Evolutionary conservation across 64 coral and sea anemone species (phyloP), one percentile per base, ranked within the genome.

Genomic region (Montipora cactus): DNA sequence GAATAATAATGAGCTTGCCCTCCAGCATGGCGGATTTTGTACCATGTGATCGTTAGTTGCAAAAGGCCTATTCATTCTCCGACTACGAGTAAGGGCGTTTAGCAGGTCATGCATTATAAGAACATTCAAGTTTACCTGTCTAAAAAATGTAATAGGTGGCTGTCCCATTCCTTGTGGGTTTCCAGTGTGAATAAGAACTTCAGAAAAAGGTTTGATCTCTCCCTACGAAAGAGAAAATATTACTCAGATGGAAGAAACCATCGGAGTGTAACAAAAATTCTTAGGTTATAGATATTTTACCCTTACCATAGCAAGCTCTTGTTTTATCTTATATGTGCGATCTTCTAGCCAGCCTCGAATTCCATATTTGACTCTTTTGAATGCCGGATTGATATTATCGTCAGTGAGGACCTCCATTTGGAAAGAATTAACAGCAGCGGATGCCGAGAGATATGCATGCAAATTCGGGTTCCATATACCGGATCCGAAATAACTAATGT

Each of bases 81-180:
- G 37, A 37, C 37, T 37, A 1, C 37, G 2, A 37, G 37, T 37
- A 37, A 2, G 1, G 37, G 37, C 37, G 37, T 57, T 57, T 57
- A 6, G 5, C 53, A 57, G 11, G 53, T 57, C 11, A 8, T 57
- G 6, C 11, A 8, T 57, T 57, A 8, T 8, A 3, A 57, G 53
- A 57, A 57, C 7, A 57, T 11, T 75, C 6, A 75, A 55, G 52
- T 64, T 64, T 12, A 93, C 91, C 91, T 93, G 91, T 87, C 91
- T 28, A n/a, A 93, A 78, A 77, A 93, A 88, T 52, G 91, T 88
- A 7, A 93, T 55, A 0, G 83, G 91, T 57, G 76, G 84, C 44
- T 93, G 91, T 19, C 83, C 91, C 71, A 93, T 67, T 68, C 91
- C 74, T 21, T 93, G 91, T 2, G 83, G 91, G 45, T 93, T 86